Percentiles rank a stretch among this genome's conserved stretches.
Conservation (phyloP, 2,888 invertebrate species). For the Fissipunctia ypsillon region DNA sequence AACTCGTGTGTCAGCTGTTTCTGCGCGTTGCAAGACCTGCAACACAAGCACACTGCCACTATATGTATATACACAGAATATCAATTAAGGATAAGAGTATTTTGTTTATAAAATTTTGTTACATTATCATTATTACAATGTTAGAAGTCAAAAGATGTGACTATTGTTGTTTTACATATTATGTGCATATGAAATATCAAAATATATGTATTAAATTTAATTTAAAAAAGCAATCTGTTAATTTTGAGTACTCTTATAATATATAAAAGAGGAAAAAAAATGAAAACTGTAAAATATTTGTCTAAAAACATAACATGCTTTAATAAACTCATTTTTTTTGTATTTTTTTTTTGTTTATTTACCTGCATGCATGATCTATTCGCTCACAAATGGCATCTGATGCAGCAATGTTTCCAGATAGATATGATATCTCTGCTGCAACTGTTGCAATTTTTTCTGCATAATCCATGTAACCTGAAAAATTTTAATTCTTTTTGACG, state of each 20-base stretch:
- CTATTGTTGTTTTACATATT: conserved; percentile 78
- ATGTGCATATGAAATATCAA: conserved; percentile 65
- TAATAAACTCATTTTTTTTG: conserved; percentile 76
- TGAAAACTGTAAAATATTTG: conserved; percentile 64
- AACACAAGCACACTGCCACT: conserved; percentile 62
- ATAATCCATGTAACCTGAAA: conserved; percentile 89
- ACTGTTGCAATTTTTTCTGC: conserved; percentile 89
- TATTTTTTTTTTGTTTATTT: conserved; percentile 60
- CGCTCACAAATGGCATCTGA: conserved; percentile 90
- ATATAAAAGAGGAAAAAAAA: conserved; percentile 58
- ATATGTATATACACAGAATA: conserved; percentile 68
- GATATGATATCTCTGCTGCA: conserved; percentile 89
- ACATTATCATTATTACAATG: conserved; percentile 78
- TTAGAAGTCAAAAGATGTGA: conserved; percentile 80
- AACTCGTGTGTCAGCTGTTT: conserved; percentile 84
- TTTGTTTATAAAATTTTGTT: conserved; percentile 76
- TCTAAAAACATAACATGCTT: conserved; percentile 74
- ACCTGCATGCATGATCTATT: conserved; percentile 88
- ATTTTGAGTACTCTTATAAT: conserved; percentile 67
- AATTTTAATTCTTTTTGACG: too few relatives aligned
- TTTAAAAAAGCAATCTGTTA: conserved; percentile 68
- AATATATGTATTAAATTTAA: conserved; percentile 65
- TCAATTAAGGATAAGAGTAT: conserved; percentile 70
- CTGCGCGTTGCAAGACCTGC: conserved; percentile 84
- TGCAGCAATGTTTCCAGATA: conserved; percentile 88